Conservation (phyloP, 2,797 vertebrate species). For the Melopsittacus undulatus region DNA sequence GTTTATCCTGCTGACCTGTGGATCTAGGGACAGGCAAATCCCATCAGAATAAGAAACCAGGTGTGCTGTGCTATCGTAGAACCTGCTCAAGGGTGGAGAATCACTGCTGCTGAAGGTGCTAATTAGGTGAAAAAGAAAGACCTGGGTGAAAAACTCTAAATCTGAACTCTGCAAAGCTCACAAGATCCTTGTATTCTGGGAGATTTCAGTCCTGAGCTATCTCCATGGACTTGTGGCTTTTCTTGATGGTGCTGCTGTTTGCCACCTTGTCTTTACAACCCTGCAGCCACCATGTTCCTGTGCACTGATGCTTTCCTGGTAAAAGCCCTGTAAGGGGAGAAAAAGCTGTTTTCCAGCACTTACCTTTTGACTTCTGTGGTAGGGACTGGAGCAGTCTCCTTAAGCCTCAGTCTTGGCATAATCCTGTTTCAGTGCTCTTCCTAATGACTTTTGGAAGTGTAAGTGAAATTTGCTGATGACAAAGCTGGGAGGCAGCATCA, state of each 20-base stretch:
- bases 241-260: background rate
- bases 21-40: background rate
- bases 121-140: background rate
- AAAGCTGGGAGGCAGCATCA: slow-evolving; percentile 43
- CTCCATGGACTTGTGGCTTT: background rate
- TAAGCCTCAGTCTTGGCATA: slow-evolving; percentile 20
- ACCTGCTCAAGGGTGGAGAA: background rate
- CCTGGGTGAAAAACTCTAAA: background rate
- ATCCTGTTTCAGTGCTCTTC: slow-evolving; percentile 34
- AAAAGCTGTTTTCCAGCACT: background rate
- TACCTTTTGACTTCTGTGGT: background rate
- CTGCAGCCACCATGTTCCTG: background rate
- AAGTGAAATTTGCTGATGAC: slow-evolving; percentile 50
- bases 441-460: background rate
- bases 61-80: background rate
- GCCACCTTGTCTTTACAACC: background rate
- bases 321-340: background rate
- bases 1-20: background rate
- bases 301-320: background rate
- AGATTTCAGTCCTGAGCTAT: background rate
- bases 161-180: background rate
- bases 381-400: background rate
- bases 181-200: background rate
- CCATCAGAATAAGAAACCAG: background rate
- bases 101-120: background rate